Evolutionary conservation across 1,140 invertebrate species (phyloP).

Genomic region (Mizuhopecten yessoensis): DNA sequence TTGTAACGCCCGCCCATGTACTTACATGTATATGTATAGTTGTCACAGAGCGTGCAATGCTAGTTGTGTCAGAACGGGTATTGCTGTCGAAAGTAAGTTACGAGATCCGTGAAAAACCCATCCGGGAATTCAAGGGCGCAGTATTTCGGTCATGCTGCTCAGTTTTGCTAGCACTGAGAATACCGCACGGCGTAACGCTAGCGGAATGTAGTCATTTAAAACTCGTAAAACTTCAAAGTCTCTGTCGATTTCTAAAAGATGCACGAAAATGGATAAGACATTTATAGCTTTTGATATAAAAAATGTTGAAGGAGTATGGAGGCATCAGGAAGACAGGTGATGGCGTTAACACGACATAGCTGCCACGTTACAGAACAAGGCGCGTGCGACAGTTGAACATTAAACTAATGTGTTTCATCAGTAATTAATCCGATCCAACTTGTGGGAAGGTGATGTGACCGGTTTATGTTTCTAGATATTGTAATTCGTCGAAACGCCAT

Average conservation of each 20-base stretch:
- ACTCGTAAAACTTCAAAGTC: slow-evolving; percentile 25
- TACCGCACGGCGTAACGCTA: neutral
- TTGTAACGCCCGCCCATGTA: no score
- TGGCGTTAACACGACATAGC: neutral
- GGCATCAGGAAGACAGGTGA: neutral
- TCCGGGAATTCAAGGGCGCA: neutral
- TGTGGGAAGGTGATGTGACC: neutral
- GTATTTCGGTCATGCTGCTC: neutral
- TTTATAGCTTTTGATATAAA: slow-evolving; percentile 40
- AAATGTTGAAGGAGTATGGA: neutral
- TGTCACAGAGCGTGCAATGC: no score
- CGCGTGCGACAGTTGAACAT: neutral
- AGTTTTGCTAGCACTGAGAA: neutral
- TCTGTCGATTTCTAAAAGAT: slow-evolving; percentile 30
- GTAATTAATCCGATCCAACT: neutral
- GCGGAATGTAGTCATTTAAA: neutral
- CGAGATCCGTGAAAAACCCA: neutral
- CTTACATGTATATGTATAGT: no score
- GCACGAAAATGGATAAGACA: slow-evolving; percentile 25
- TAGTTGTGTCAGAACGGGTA: neutral
- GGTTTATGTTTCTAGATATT: neutral
- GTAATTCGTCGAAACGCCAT: neutral
- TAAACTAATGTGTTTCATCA: neutral
- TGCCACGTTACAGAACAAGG: neutral
- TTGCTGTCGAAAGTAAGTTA: neutral